A percentile compares a stretch with the other conserved stretches of the same genome.
phyloP scores from a whole-genome alignment of 2,888 invertebrate genomes.

The Eristalis arbustorum region DNA sequence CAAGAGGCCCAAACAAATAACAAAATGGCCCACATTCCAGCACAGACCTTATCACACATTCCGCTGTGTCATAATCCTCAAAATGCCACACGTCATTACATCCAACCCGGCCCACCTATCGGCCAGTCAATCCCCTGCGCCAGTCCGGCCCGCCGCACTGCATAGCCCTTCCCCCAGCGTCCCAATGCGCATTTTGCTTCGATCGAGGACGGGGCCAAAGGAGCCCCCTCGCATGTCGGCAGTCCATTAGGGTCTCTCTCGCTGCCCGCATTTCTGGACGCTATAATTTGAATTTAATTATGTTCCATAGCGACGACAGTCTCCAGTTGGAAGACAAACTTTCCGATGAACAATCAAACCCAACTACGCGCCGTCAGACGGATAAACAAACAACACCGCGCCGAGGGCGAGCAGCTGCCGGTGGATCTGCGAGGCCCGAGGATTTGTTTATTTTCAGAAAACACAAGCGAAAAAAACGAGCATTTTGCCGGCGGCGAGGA shows the following conservation, averaged over 20 bases:
- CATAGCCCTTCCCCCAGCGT: not conserved
- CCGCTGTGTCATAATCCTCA: conserved; percentile 47
- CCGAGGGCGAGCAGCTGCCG: conserved; percentile 4
- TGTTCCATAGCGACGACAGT: conserved; percentile 3
- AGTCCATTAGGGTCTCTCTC: conserved; percentile 29
- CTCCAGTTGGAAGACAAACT: conserved; percentile 38
- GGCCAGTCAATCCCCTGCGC: conserved; percentile 18
- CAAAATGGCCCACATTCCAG: not conserved
- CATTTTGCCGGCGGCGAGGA: not conserved
- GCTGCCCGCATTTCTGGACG: conserved; percentile 21
- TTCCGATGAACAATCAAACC: conserved; percentile 51
- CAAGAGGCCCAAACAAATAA: not conserved
- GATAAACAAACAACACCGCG: conserved; percentile 38
- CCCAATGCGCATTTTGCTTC: not conserved
- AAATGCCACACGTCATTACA: conserved; percentile 58
- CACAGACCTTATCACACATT: conserved; percentile 59
- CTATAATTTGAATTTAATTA: conserved; percentile 61
- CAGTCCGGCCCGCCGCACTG: not conserved
- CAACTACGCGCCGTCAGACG: not conserved
- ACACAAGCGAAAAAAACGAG: not conserved
- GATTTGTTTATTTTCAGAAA: conserved; percentile 40
- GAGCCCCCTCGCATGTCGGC: conserved; percentile 28
- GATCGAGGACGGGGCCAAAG: not conserved
- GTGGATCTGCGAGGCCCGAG: conserved; percentile 13
- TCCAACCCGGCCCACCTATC: not conserved